These are phyloP conservation scores for Drosophila paramelanica DNA, from an alignment of 2,888 invertebrate species.

Conservation along the genomic window DNA sequence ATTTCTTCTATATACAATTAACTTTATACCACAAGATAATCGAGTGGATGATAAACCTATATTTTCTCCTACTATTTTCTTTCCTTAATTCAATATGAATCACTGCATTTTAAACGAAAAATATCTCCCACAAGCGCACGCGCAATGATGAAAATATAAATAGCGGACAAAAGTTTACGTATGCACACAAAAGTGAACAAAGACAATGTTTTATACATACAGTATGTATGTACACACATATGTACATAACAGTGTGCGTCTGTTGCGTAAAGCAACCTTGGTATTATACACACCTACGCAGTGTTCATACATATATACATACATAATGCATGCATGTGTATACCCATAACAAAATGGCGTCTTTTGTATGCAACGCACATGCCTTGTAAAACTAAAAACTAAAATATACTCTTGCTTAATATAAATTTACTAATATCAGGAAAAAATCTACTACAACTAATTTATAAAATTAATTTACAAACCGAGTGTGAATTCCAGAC, in stretches of 20 bases:
- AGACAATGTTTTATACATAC: conserved; percentile 16
- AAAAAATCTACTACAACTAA: conserved; percentile 38
- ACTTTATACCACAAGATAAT: conserved; percentile 29
- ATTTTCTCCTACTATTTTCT: conserved; percentile 20
- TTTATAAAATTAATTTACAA: conserved; percentile 66
- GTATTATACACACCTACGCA: conserved; percentile 21
- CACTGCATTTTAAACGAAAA: conserved; percentile 42
- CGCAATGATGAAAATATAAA: conserved; percentile 44
- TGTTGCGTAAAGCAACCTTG: conserved; percentile 11
- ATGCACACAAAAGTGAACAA: conserved; percentile 45
- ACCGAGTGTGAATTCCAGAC: conserved; percentile 76
- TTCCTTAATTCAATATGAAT: conserved; percentile 81
- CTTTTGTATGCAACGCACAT: conserved; percentile 16
- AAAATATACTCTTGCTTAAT: conserved; percentile 11
- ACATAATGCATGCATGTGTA: conserved; percentile 25
- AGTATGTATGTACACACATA: not conserved
- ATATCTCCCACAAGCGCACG: conserved; percentile 43
- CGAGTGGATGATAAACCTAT: conserved; percentile 18
- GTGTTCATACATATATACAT: conserved; percentile 26
- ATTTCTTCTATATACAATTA: conserved; percentile 42
- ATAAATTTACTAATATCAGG: conserved; percentile 26
- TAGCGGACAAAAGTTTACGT: conserved; percentile 41
- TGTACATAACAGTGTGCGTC: not conserved
- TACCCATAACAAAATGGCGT: conserved; percentile 7
- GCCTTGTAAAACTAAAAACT: conserved; percentile 9